Evolutionary conservation across 2,113 vertebrate species (phyloP).

Genomic region (Pterophyllum scalare): DNA sequence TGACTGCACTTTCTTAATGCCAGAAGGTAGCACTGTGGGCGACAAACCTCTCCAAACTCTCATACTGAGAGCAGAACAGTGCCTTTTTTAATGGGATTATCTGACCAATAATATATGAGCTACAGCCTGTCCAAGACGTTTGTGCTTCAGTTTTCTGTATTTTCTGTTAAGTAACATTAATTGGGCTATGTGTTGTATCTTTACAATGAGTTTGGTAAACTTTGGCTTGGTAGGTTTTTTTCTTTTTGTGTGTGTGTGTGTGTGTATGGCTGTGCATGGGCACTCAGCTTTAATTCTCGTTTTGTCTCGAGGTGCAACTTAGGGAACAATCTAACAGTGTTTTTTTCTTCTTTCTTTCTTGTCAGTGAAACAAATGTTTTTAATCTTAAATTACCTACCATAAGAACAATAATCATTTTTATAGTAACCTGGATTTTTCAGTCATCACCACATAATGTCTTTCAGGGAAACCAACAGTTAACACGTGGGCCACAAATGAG

Average conservation of each 20-base stretch:
- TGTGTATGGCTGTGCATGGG: too few relatives aligned
- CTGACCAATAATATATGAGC: neutral
- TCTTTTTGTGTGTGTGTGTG: too few relatives aligned
- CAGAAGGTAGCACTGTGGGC: too few relatives aligned
- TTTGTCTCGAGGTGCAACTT: neutral
- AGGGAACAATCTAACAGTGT: neutral
- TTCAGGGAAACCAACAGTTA: neutral
- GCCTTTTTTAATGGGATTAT: neutral
- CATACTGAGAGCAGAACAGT: too few relatives aligned
- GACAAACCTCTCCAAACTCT: too few relatives aligned
- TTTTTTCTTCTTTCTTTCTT: neutral
- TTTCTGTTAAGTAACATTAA: neutral
- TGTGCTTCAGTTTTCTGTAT: neutral
- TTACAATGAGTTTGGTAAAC: too few relatives aligned
- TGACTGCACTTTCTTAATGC: too few relatives aligned
- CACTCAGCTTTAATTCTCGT: neutral
- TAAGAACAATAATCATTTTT: neutral
- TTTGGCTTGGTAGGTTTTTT: too few relatives aligned
- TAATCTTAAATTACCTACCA: neutral
- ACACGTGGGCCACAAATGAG: neutral
- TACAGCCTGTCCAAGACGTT: neutral
- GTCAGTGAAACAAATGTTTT: neutral
- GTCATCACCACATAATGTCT: neutral
- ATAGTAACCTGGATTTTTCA: neutral
- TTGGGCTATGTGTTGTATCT: neutral